Conservation (phyloP, 2,113 vertebrate species). For the Oreotrochilus melanogaster region DNA sequence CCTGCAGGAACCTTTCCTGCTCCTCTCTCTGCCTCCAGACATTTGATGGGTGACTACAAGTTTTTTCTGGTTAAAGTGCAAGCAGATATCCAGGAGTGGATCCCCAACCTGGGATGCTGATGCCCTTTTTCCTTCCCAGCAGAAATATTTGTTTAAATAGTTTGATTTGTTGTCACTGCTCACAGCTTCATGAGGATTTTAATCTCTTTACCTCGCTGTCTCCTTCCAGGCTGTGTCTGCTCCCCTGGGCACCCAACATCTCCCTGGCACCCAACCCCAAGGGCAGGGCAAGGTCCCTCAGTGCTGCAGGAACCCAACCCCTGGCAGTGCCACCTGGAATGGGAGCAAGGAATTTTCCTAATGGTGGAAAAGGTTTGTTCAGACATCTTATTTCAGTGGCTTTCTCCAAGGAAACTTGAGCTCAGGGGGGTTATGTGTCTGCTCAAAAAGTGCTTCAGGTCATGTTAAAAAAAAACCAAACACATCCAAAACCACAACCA, state of each 20-base stretch:
- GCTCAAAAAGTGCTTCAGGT: no score
- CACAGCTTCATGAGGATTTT: neutral
- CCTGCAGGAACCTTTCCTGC: no score
- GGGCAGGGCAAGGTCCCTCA: neutral
- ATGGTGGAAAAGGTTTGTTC: rapidly evolving
- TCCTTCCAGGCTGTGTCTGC: neutral
- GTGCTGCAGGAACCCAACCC: rapidly evolving
- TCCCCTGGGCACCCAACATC: neutral
- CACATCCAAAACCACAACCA: no score
- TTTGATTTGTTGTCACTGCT: neutral
- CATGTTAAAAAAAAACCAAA: neutral
- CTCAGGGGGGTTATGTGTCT: neutral
- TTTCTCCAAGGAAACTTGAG: neutral
- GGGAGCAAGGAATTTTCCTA: neutral
- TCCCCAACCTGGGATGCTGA: neutral
- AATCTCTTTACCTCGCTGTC: neutral
- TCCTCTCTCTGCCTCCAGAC: neutral
- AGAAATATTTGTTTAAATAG: neutral
- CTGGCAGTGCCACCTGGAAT: rapidly evolving
- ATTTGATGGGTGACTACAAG: neutral
- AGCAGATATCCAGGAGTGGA: neutral
- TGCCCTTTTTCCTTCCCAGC: neutral
- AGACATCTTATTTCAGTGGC: neutral
- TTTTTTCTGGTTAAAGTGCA: rapidly evolving
- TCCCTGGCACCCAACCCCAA: neutral